These are phyloP conservation scores for Microctonus aethiopoides DNA, from an alignment of 2,888 invertebrate genomes.

Conservation along the genomic window DNA sequence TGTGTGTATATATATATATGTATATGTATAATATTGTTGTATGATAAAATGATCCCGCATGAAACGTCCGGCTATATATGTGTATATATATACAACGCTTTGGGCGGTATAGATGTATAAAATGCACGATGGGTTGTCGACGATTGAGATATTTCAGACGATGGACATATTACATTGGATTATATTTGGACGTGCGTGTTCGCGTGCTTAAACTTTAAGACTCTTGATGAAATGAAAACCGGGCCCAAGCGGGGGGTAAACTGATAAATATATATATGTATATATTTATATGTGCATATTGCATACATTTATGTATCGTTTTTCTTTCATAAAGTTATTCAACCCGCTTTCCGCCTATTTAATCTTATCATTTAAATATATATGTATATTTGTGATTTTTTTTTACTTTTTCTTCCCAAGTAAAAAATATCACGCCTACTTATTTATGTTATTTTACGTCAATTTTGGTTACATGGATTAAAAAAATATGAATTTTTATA, in stretches of 20 bases:
- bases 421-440: slow-evolving; percentile 38
- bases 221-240: neutral
- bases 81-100: neutral
- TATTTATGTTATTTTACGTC: too few relatives aligned
- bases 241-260: slow-evolving; percentile 10
- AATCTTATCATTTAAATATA: slow-evolving; percentile 23
- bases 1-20: too few relatives aligned
- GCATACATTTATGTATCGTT: neutral
- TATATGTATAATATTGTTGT: too few relatives aligned
- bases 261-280: neutral
- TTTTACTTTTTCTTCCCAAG: slow-evolving; percentile 16
- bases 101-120: neutral
- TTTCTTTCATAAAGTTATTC: neutral
- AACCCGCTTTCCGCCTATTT: slow-evolving; percentile 20
- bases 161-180: slow-evolving; percentile 43
- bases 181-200: slow-evolving; percentile 40
- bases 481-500: too few relatives aligned
- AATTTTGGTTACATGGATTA: too few relatives aligned
- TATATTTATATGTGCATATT: neutral
- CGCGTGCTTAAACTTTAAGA: slow-evolving; percentile 29
- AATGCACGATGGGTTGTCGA: slow-evolving; percentile 2
- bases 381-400: slow-evolving; percentile 10
- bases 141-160: slow-evolving; percentile 31
- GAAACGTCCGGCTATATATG: neutral
- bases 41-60: too few relatives aligned